Evolutionary conservation across 2,888 invertebrate species (phyloP), one percentile per base, ranked within the genome.

Genomic region (Hipparchia semele): DNA sequence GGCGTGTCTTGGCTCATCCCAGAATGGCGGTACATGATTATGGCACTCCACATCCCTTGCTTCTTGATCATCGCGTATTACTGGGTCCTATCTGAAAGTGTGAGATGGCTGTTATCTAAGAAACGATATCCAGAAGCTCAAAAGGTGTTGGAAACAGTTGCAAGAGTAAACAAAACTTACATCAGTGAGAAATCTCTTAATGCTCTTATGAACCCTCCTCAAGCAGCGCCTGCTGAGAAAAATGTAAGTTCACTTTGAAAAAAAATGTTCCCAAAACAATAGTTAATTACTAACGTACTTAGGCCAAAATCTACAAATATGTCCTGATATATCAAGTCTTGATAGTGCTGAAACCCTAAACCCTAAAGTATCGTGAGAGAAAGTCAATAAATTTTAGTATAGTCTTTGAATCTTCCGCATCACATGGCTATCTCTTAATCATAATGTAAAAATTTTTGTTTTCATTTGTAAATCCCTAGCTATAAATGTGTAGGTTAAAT

Each of bases 31-130:
- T 88, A 93, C 76, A 87, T 96, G 76, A 94, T 96, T 70, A 91
- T 96, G 78, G 90, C 95, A 1, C 87, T 96, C 46, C 97, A 97
- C 81, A 91, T 95, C 0, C 97, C 97, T 0, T 95, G 96, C 45
- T 87, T 96, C 68, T 82, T 96, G 0, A 92, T 96, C 72, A 83
- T 97, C 65, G 82, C 92, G 3, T 96, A 96, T 82, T 95, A 96
- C 78, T 96, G 96, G 95, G 78, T 96, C 13, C 77, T 91, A 3
- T 80, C 84, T 0, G 96, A 97, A 87, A 96, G 96, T 61, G 94
- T 96, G 23, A 94, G 97, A 76, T 97, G 97, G 97, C 92, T 97
- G 39, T 86, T 97, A 7, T 95, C 96, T 2, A 96, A 96, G 78
- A 94, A 95, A 51, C 94, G 95, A 79, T 94, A 94, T 73, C 92